phyloP scores from a whole-genome alignment of 1,140 invertebrate species.

The Laupala kohalensis region DNA sequence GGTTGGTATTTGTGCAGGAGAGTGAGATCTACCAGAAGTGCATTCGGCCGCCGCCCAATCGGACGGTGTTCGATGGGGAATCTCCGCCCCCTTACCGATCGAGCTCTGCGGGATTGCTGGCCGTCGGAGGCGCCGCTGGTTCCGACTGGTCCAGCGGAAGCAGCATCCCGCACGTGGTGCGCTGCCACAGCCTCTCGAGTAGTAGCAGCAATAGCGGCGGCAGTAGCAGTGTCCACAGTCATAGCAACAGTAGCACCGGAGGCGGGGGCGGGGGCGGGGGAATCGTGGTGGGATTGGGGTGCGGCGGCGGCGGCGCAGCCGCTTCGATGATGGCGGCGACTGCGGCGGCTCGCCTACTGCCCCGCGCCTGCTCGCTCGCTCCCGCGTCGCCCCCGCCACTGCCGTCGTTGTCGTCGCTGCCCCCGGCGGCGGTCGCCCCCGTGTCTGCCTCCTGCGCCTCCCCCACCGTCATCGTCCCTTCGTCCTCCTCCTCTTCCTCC shows the following conservation, averaged over 20 bases:
- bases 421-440: neutral
- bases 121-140: constrained; percentile 18
- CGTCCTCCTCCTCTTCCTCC: neutral
- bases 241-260: no score
- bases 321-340: neutral
- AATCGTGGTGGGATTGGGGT: neutral
- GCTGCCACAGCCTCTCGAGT: constrained; percentile 27
- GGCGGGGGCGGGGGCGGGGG: no score
- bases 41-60: constrained; percentile 55
- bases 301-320: no score
- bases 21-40: constrained; percentile 54
- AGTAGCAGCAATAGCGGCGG: neutral
- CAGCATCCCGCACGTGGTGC: constrained; percentile 23
- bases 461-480: neutral
- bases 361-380: no score
- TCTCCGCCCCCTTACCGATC: constrained; percentile 50
- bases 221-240: neutral
- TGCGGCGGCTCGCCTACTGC: neutral
- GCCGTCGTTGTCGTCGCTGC: no score
- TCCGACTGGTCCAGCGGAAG: constrained; percentile 19
- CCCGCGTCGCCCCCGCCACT: no score
- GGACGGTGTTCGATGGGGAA: constrained; percentile 52
- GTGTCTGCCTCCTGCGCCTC: constrained; percentile 18
- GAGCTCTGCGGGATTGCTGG: constrained; percentile 34
- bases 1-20: no score